Conservation (phyloP, 2,888 invertebrate species). For the Venusia cambrica region DNA sequence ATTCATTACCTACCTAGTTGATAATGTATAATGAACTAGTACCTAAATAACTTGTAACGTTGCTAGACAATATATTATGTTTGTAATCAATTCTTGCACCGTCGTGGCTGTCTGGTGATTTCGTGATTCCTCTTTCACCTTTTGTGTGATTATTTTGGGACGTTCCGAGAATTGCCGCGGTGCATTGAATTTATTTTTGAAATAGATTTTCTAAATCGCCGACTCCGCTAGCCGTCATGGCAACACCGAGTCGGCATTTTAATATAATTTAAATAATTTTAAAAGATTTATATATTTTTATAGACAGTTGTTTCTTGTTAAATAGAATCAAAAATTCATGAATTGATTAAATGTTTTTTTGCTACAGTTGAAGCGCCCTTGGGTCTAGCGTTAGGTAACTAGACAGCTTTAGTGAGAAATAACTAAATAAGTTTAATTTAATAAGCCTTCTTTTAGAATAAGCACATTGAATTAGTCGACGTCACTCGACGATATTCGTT, state of each 20-base stretch:
- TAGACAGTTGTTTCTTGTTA: constrained; percentile 75
- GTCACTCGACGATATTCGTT: constrained; percentile 26
- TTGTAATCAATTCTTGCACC: constrained; percentile 65
- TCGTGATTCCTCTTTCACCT: constrained; percentile 18
- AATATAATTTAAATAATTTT: constrained; percentile 61
- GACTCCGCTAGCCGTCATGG: constrained; percentile 23
- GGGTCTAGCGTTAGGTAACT: constrained; percentile 40
- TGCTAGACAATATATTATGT: constrained; percentile 73
- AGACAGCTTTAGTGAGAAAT: constrained; percentile 62
- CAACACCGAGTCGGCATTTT: constrained; percentile 48
- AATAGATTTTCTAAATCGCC: constrained; percentile 28
- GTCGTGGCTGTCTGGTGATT: constrained; percentile 48
- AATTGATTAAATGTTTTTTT: constrained; percentile 41
- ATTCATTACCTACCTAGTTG: constrained; percentile 72
- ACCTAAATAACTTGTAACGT: constrained; percentile 67
- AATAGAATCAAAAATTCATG: constrained; percentile 55
- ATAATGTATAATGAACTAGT: constrained; percentile 62
- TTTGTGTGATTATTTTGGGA: constrained; percentile 27
- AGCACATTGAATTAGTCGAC: constrained; percentile 42
- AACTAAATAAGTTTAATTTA: constrained; percentile 44
- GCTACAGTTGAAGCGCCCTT: constrained; percentile 36
- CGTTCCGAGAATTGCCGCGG: constrained; percentile 29
- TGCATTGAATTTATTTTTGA: constrained; percentile 32
- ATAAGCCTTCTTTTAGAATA: constrained; percentile 57
- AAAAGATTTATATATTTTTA: constrained; percentile 75